phyloP scores from a whole-genome alignment of 2,888 invertebrate genomes.

The Lasioglossum vierecki region DNA sequence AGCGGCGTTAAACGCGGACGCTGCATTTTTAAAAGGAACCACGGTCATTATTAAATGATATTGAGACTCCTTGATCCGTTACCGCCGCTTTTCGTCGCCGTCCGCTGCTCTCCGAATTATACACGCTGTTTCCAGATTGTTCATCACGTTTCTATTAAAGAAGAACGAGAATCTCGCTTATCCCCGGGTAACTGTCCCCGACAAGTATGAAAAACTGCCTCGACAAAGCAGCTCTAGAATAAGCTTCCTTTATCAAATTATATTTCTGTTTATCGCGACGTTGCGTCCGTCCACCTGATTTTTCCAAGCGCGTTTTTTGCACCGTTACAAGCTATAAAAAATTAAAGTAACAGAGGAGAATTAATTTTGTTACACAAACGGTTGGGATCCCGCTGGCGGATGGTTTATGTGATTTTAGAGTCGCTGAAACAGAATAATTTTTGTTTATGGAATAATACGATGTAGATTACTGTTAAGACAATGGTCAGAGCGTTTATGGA shows the following conservation, averaged over 20 bases:
- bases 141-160: background rate
- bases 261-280: background rate
- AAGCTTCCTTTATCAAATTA: background rate
- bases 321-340: background rate
- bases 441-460: background rate
- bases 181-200: background rate
- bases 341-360: background rate
- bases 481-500: background rate
- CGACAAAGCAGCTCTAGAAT: background rate
- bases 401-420: background rate
- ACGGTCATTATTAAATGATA: background rate
- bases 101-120: background rate
- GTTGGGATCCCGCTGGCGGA: background rate
- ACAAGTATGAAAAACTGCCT: constrained; percentile 29
- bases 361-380: background rate
- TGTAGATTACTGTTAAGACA: background rate
- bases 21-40: background rate
- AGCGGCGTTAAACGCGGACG: background rate
- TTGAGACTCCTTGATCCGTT: background rate
- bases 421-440: background rate
- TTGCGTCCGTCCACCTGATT: background rate
- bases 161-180: background rate
- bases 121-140: background rate
- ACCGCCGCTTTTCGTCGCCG: background rate
- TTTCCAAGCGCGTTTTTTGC: background rate